Conservation (phyloP, 2,888 invertebrate genomes). For the Agrotis clavis region DNA sequence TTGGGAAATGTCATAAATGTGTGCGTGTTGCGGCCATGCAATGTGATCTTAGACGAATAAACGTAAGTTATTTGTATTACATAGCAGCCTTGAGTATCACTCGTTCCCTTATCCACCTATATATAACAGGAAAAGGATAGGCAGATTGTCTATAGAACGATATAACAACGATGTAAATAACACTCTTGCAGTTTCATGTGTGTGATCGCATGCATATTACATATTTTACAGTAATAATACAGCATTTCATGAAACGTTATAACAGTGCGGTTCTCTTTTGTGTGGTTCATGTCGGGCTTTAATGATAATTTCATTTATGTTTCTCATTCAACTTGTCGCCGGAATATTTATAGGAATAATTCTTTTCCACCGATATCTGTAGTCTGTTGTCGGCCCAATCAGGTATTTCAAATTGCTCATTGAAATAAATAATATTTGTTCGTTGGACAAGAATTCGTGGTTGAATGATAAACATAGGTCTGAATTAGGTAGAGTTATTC, state of each 20-base stretch:
- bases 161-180: neutral
- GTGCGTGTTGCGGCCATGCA: too few species aligned
- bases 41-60: too few species aligned
- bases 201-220: neutral
- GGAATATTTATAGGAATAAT: neutral
- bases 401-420: neutral
- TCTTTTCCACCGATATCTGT: neutral
- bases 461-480: too few species aligned
- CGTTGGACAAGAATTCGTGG: too few species aligned
- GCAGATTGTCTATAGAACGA: neutral
- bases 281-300: constrained; percentile 7
- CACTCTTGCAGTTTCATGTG: neutral
- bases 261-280: constrained; percentile 25
- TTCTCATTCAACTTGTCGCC: neutral
- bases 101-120: too few species aligned
- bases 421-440: neutral
- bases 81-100: too few species aligned
- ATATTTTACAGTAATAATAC: constrained; percentile 2
- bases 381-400: too few species aligned
- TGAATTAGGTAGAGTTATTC: too few species aligned
- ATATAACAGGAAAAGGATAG: too few species aligned
- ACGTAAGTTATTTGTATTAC: too few species aligned
- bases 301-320: constrained; percentile 27
- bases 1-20: too few species aligned
- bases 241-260: constrained; percentile 23